Base-by-base conservation (phyloP, 2,113 vertebrate genomes). In the rat (Rattus norvegicus) region DNA sequence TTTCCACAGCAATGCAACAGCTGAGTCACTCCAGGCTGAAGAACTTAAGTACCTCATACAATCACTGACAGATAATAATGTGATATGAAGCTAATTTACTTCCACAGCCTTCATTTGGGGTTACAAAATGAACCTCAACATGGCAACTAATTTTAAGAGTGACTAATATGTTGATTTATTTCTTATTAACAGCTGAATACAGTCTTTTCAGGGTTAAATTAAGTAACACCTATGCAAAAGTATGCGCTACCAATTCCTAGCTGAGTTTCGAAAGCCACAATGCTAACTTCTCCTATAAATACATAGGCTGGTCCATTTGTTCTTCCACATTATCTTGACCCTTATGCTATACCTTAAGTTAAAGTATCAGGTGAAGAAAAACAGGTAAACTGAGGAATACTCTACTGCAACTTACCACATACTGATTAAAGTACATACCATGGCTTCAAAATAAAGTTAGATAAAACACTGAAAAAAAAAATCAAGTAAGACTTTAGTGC, bases 41-140 rank as follows among this genome's bases (percentile, higher is more conserved):
- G 56, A 97, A 95, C 17, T 90, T 93, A 95, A 95, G 77, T 92
- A 86, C n/a, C 47, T 95, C 90, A 96, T 86, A 91, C 4, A 94
- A 52, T 67, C 47, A 92, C 33, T 92, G 43, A 96, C 91, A 86
- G 73, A 95, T 79, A 91, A 93, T 39, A 33, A 92, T 80, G 75
- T 13, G 86, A 72, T 61, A 95, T 61, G 24, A 95, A 94, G 93
- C 56, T 61, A 65, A 89, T 83, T 88, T 91, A 85, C 61, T 95
- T 94, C 47, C 94, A 13, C 39, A 92, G 84, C 91, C 56, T 92
- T 76, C 90, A 59, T 59, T 95, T 43, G 30, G 19, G 7, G 22
- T 90, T 93, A 69, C 67, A 94, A 90, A 95, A 96, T 59, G 16
- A 88, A 95, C 88, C 90, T 93, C 88, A 93, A n/a, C 16, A 76